Base-by-base conservation (phyloP, 2,113 vertebrate species). In the Psilopogon haemacephalus region DNA sequence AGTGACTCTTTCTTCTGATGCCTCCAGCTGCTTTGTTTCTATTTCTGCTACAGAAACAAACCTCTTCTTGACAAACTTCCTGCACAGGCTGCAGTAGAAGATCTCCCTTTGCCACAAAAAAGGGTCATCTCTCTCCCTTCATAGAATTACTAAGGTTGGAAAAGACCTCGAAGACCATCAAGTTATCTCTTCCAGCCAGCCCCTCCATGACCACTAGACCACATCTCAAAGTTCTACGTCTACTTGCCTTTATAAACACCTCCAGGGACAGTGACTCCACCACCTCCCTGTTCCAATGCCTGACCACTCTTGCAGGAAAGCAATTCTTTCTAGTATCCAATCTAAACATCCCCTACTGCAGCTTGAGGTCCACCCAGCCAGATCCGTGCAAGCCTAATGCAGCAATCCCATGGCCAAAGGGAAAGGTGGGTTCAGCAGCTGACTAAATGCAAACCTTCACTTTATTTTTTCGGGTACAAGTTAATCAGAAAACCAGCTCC, bases 321-420 rank as follows among this genome's bases (percentile, higher is more conserved):
- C 48, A 50, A 13, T 26, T 50, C 48, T 50, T 50, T 11, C 48
- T 26, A 50, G 12, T 7, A 50, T 26, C 23, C 23, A 50, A 24
- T 50, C 46, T 24, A 48, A 48, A 48, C 21, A 23, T 23, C 46
- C 48, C 48, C 48, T 50, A 12, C 48, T 50, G 23, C 23, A 50
- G 48, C 48, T 50, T 50, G 48, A 50, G 48, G 23, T 50, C 48
- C 23, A 50, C 8, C 26, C 23, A 42, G 38, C 12, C 65, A 50
- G 32, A 69, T 15, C 32, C 33, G 69, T 40, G 20, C 65, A n/a
- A 69, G 14, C 5, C 35, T 23, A 8, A 38, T 4, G 8, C 80
- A 48, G 56, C n/a, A 44, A n/a, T 8, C 15, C 32, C 3, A 0
- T 1, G 2, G 44, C n/a, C 74, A 26, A 1, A 6, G 28, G 63